A percentile compares a stretch with the other conserved stretches of the same genome.
These are phyloP conservation scores for Sinotaia quadrata DNA, from an alignment of 2,888 invertebrate genomes.

Conservation along the genomic window DNA sequence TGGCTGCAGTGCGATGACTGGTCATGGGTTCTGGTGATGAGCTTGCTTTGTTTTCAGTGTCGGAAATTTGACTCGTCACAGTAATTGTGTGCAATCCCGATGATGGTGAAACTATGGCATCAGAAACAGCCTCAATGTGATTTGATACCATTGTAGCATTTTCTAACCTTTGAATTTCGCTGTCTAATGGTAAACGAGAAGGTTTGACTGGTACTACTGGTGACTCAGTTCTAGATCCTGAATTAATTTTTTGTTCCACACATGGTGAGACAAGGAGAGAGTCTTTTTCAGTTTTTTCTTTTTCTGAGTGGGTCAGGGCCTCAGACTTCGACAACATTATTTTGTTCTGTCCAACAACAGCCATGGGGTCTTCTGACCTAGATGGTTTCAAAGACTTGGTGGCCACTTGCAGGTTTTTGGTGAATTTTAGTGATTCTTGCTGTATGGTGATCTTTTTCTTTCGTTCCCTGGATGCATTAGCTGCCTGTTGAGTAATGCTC, in stretches of 20 bases:
- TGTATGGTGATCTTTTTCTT: conserved; percentile 38
- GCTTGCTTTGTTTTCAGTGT: background rate
- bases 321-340: no score
- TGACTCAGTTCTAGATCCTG: no score
- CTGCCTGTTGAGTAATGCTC: conserved; percentile 24
- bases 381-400: conserved; percentile 22
- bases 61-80: conserved; percentile 12
- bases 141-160: background rate
- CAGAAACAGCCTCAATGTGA: no score
- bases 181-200: background rate
- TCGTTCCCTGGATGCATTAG: conserved; percentile 36
- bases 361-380: background rate
- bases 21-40: background rate
- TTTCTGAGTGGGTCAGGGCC: no score
- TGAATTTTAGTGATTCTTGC: conserved; percentile 37
- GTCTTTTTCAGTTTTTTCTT: background rate
- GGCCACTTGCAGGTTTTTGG: conserved; percentile 35
- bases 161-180: background rate
- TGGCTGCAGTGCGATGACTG: conserved; percentile 49
- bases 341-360: no score
- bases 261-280: background rate
- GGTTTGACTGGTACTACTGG: no score
- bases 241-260: no score
- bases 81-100: conserved; percentile 9
- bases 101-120: background rate